Base-by-base conservation (phyloP, 2,113 vertebrate genomes). In the Calyptomena viridis region DNA sequence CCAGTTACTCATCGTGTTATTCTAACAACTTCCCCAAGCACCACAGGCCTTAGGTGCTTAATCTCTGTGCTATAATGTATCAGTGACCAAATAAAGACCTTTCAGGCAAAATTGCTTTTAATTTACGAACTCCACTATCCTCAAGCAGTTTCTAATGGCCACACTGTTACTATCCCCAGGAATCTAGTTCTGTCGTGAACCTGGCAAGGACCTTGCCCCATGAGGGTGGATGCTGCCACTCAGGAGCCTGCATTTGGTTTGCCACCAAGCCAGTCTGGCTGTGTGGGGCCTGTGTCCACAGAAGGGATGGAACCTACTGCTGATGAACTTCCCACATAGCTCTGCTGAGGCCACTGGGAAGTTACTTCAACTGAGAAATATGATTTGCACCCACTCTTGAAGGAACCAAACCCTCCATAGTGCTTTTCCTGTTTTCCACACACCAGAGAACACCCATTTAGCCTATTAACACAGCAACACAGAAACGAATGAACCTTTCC, bases 201-300 rank as follows among this genome's bases (percentile, higher is more conserved):
- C 63, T 81, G 53, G 35, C 5, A 56, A 28, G 35, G 42, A 33
- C 28, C 25, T 64, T 22, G 15, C 16, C 25, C 17, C 8, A 3
- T 33, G 14, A 0, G 1, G 17, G 28, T 20, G 28, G 72, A 10
- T 1, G 5, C 8, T 67, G 28, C 35, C 14, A 5, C 35, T 7
- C 1, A 3, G 71, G 40, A 91, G 14, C 24, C 50, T 75, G 28
- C 0, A 0, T 63, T 30, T 0, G 0, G 2, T 59, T 44, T 87
- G 66, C 47, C 44, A 39, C 50, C 35, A 42, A 5, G 21, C 46
- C 3, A 6, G 24, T 11, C 23, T 1, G 14, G 37, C 37, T 59
- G 11, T 39, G 44, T 5, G 1, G 39, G 28, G 17, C 0, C 6
- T 78, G 55, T 4, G 1, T 31, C 22, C 2, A 1, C 73, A 24